These are phyloP conservation scores for Cryptophagus acutangulus DNA, from an alignment of 2,888 invertebrate genomes.

Conservation along the genomic window DNA sequence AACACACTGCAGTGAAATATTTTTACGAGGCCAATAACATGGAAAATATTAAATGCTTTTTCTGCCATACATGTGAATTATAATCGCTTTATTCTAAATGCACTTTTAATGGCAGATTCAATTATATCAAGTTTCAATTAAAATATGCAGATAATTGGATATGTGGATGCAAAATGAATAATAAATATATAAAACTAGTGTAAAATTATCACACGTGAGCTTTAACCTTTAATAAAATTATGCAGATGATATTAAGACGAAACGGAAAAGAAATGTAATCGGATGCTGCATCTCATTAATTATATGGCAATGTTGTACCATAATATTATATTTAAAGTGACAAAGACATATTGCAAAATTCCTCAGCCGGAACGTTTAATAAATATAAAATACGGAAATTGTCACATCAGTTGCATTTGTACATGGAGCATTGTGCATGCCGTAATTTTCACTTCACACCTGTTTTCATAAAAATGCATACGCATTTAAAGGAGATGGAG, in stretches of 20 bases:
- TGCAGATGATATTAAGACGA: neutral
- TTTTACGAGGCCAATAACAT: no score
- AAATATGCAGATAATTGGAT: no score
- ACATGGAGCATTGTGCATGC: neutral
- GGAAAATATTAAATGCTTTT: no score
- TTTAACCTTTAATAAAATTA: no score
- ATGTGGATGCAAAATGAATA: no score
- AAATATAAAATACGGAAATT: constrained; percentile 8
- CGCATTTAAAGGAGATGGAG: constrained; percentile 1
- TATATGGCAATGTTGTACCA: neutral
- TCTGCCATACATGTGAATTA: no score
- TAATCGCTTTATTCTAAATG: no score
- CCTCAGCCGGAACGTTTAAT: constrained; percentile 6
- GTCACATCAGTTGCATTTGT: constrained; percentile 6
- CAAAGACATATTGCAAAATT: constrained; percentile 6
- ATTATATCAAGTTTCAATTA: no score
- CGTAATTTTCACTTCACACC: constrained; percentile 2
- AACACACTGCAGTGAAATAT: no score
- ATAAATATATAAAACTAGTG: no score
- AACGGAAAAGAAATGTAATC: neutral
- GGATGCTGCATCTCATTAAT: constrained; percentile 3
- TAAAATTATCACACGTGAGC: no score
- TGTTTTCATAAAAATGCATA: constrained; percentile 1
- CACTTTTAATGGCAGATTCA: no score
- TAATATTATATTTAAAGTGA: constrained; percentile 8